A percentile compares a stretch with the other conserved stretches of the same genome.
Evolutionary conservation across 2,113 vertebrate genomes (phyloP).

Genomic region (Chamaetylas fuelleborni): DNA sequence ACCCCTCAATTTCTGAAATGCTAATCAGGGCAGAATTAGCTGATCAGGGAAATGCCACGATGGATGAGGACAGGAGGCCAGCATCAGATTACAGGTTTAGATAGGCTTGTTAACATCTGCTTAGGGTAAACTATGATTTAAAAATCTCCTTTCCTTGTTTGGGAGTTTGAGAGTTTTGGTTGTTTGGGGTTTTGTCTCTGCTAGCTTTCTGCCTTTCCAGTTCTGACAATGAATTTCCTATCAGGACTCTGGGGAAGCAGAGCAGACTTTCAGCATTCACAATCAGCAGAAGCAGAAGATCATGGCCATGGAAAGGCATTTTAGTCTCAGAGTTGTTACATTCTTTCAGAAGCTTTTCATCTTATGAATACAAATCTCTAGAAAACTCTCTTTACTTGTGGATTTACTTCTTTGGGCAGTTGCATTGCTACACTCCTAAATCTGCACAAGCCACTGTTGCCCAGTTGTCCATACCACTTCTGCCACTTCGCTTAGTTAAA

Average conservation of each 20-base stretch:
- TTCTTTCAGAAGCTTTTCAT: constrained; percentile 25
- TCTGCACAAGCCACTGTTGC: not conserved
- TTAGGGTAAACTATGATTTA: constrained; percentile 21
- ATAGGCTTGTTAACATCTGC: constrained; percentile 43
- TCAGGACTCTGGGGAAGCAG: not conserved
- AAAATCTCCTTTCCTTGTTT: not conserved
- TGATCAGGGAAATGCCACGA: not conserved
- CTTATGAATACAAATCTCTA: constrained; percentile 21
- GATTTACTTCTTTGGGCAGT: not conserved
- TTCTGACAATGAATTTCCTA: constrained; percentile 35
- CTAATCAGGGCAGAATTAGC: not conserved
- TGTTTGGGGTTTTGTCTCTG: constrained; percentile 41
- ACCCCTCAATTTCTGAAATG: constrained; percentile 5
- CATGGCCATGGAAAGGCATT: constrained; percentile 9
- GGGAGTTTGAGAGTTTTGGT: constrained; percentile 25
- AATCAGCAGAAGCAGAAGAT: constrained; percentile 40
- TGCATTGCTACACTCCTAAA: not conserved
- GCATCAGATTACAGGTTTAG: constrained; percentile 11
- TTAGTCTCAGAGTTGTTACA: constrained; percentile 12
- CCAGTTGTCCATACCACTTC: not conserved
- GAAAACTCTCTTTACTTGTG: not conserved
- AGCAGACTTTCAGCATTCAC: constrained; percentile 37
- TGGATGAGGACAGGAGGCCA: not conserved
- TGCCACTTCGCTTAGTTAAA: not conserved
- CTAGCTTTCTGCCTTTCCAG: constrained; percentile 14